Percentiles rank a stretch among this genome's conserved stretches.
Conservation (phyloP, 1,140 invertebrate genomes). For the Leptonema lineaticorne region DNA sequence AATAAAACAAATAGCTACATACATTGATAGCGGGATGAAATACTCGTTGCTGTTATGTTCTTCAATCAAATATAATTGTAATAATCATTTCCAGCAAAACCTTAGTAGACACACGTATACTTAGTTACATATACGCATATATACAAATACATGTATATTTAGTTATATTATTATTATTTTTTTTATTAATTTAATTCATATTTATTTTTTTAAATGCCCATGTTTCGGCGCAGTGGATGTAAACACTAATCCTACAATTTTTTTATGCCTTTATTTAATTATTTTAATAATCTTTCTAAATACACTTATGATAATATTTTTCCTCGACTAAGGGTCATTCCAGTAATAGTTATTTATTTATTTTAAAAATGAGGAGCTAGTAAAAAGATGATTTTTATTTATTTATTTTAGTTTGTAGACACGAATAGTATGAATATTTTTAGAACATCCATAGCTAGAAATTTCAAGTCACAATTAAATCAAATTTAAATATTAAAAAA, state of each 20-base stretch:
- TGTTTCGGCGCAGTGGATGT: slow-evolving; percentile 17
- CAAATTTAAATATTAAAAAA: too few species aligned
- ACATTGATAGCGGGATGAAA: slow-evolving; percentile 37
- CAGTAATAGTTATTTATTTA: slow-evolving; percentile 12
- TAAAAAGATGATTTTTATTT: not conserved
- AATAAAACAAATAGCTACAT: slow-evolving; percentile 30
- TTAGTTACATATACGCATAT: not conserved
- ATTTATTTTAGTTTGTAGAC: not conserved
- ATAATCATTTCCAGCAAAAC: not conserved
- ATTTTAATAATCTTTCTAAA: too few species aligned
- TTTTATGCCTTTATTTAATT: not conserved
- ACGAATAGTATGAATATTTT: not conserved
- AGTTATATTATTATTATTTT: not conserved
- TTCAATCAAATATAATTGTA: slow-evolving; percentile 31
- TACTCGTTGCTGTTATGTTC: too few species aligned
- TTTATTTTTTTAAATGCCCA: not conserved
- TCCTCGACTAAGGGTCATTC: slow-evolving; percentile 2
- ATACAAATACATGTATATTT: not conserved
- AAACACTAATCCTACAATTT: slow-evolving; percentile 26
- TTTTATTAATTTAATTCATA: too few species aligned
- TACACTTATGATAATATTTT: slow-evolving; percentile 15
- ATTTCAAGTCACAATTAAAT: too few species aligned
- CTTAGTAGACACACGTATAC: not conserved
- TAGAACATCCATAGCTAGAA: too few species aligned
- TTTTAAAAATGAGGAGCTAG: slow-evolving; percentile 19